Conservation (phyloP, 2,797 vertebrate species). For the Ataeniobius toweri region DNA sequence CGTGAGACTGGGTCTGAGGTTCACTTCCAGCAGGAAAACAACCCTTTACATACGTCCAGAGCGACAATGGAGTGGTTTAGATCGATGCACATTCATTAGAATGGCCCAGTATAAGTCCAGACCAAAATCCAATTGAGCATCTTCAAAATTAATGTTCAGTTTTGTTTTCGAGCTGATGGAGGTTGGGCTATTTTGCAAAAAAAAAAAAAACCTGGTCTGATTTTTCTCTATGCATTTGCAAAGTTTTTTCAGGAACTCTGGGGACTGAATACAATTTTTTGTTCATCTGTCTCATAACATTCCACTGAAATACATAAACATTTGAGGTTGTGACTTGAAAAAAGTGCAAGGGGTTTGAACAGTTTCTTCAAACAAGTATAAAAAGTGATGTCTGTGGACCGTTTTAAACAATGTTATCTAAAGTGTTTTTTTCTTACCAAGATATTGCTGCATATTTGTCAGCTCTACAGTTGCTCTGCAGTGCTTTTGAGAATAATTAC, state of each 20-base stretch:
- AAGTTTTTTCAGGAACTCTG: neutral
- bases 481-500: slow-evolving; percentile 6
- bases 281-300: neutral
- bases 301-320: neutral
- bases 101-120: neutral
- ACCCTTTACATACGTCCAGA: too few relatives aligned
- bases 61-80: too few relatives aligned
- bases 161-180: neutral
- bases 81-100: neutral
- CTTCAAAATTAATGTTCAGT: neutral
- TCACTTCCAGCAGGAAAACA: too few relatives aligned
- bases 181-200: neutral
- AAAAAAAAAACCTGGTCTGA: neutral
- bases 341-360: neutral
- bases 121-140: slow-evolving; percentile 1
- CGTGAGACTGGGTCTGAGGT: neutral
- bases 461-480: neutral
- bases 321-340: neutral
- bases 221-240: neutral
- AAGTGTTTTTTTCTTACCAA: neutral
- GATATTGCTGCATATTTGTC: slow-evolving; percentile 6
- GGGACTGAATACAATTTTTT: neutral
- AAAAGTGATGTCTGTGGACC: neutral
- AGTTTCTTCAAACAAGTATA: neutral
- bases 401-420: slow-evolving; percentile 8